phyloP scores from a whole-genome alignment of 2,797 vertebrate genomes.

The Dendrocincla fuliginosa region DNA sequence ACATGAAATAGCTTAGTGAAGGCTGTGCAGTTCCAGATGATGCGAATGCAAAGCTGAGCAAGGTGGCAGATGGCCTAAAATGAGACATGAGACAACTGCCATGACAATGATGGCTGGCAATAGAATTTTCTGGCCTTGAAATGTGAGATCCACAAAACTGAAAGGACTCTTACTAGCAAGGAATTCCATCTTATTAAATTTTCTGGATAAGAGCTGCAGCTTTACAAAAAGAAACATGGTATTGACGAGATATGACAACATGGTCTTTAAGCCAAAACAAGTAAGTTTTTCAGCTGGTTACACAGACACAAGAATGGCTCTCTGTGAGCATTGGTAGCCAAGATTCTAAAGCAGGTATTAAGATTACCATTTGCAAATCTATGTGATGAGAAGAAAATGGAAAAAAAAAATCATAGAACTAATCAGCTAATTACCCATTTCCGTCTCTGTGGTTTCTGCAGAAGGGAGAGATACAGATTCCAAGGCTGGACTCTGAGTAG shows the following conservation, averaged over 20 bases:
- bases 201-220: neutral
- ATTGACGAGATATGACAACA: fast-evolving
- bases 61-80: neutral
- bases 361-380: neutral
- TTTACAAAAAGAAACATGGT: neutral
- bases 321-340: neutral
- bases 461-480: neutral
- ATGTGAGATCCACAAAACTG: neutral
- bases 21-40: neutral
- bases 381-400: neutral
- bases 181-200: neutral
- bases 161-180: neutral
- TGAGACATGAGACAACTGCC: neutral
- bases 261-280: neutral
- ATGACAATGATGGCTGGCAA: neutral
- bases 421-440: constrained; percentile 33
- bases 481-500: constrained; percentile 16
- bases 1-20: neutral
- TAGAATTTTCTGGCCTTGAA: neutral
- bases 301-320: neutral
- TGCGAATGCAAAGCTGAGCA: neutral
- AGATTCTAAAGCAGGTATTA: neutral
- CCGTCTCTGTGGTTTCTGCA: neutral
- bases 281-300: neutral
- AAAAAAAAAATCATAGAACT: neutral